These are phyloP conservation scores for Phyllotreta cruciferae DNA, from an alignment of 2,888 invertebrate genomes.

Conservation along the genomic window DNA sequence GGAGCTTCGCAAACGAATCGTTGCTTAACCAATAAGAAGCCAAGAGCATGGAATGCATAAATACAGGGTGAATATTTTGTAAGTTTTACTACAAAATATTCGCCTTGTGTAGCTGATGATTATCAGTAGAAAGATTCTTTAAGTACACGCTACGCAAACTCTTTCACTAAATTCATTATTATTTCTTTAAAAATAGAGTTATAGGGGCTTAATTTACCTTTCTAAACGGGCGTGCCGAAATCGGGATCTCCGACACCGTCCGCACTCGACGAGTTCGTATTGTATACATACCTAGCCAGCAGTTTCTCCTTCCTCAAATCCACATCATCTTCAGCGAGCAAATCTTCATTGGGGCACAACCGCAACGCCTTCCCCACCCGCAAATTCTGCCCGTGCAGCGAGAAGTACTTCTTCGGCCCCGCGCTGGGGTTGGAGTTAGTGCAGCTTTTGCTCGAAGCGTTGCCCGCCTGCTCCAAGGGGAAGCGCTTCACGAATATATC, in stretches of 20 bases:
- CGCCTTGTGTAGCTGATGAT: too few species aligned
- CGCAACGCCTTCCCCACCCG: conserved; percentile 58
- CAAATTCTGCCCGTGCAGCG: conserved; percentile 55
- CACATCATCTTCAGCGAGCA: conserved; percentile 46
- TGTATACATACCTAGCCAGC: conserved; percentile 60
- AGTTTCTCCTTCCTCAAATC: conserved; percentile 59
- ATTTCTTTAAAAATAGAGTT: neutral
- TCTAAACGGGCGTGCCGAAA: conserved; percentile 69
- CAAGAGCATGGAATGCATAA: too few species aligned
- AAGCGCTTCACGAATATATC: conserved; percentile 59
- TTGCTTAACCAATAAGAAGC: too few species aligned
- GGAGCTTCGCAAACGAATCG: too few species aligned
- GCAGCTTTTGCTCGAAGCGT: conserved; percentile 24
- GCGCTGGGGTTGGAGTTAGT: conserved; percentile 48
- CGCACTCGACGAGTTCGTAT: conserved; percentile 57
- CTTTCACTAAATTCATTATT: too few species aligned
- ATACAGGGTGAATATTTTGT: too few species aligned
- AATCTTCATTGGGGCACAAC: conserved; percentile 57
- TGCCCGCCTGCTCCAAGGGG: conserved; percentile 34
- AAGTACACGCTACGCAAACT: too few species aligned
- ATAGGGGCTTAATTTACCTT: neutral
- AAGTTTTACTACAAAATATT: too few species aligned
- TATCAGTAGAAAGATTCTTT: too few species aligned
- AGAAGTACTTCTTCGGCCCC: conserved; percentile 57
- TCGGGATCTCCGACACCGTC: conserved; percentile 72